phyloP scores from a whole-genome alignment of 2,797 vertebrate genomes.

The Oreochromis mossambicus region DNA sequence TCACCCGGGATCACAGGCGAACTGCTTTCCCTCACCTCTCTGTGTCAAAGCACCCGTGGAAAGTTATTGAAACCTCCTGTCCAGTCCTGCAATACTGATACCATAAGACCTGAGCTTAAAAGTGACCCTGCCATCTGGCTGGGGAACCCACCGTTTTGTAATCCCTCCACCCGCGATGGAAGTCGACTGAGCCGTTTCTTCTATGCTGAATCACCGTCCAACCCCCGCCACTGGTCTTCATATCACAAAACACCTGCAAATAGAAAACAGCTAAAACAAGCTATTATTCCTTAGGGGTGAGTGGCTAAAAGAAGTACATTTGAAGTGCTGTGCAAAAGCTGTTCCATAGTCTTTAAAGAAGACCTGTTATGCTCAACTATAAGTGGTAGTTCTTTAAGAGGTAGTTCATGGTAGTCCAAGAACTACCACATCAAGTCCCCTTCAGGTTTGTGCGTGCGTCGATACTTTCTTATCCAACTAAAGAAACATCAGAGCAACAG shows the following conservation, averaged over 20 bases:
- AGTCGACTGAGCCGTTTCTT: conserved; percentile 77
- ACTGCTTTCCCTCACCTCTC: conserved; percentile 54
- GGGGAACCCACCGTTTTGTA: conserved; percentile 76
- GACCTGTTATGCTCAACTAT: not conserved
- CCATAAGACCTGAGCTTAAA: not conserved
- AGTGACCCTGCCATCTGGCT: not conserved
- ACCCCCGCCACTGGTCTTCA: conserved; percentile 82
- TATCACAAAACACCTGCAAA: conserved; percentile 81
- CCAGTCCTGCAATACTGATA: not conserved
- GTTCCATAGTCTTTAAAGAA: not conserved
- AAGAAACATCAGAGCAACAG: not conserved
- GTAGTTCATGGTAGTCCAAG: not conserved
- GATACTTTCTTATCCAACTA: not conserved
- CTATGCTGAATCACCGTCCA: conserved; percentile 85
- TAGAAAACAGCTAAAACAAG: not conserved
- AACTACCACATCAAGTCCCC: not conserved
- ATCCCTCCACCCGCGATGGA: conserved; percentile 80
- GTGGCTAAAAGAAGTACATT: not conserved
- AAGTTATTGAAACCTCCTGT: conserved; percentile 56
- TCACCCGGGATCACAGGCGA: conserved; percentile 56
- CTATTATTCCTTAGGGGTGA: not conserved
- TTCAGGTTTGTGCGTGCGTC: not conserved
- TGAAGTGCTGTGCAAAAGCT: not conserved
- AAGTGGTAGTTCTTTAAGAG: not conserved
- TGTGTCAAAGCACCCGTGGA: conserved; percentile 24